These are phyloP conservation scores for Pontoporia blainvillei DNA, from an alignment of 2,113 vertebrate genomes.

Conservation along the genomic window DNA sequence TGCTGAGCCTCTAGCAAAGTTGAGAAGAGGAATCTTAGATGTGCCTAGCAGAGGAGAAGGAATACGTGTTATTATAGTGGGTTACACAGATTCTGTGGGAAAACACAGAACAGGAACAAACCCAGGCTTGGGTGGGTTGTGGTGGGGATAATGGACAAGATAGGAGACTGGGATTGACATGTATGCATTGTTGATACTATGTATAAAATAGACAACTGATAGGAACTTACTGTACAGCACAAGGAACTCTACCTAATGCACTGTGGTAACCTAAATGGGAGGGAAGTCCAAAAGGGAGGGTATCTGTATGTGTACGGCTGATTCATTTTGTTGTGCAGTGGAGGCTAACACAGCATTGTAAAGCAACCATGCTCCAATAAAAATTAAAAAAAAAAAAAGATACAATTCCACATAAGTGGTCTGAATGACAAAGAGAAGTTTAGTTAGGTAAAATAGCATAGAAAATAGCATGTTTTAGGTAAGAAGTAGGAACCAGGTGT, in stretches of 20 bases:
- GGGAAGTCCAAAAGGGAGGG: no score
- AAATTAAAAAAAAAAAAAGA: no score
- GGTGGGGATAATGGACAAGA: not conserved
- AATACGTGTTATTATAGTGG: not conserved
- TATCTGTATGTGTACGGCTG: no score
- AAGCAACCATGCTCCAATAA: no score
- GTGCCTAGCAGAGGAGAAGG: not conserved
- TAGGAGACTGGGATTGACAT: no score
- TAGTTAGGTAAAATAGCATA: not conserved
- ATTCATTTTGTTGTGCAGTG: no score
- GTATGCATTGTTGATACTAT: no score
- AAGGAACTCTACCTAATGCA: no score
- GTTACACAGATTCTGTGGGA: not conserved
- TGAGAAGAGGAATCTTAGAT: not conserved
- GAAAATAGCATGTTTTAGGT: not conserved
- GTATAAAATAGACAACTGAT: no score
- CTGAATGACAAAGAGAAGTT: not conserved
- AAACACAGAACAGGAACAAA: not conserved
- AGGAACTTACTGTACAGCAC: no score
- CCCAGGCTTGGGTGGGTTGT: not conserved
- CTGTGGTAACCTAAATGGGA: no score
- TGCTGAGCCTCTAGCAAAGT: not conserved
- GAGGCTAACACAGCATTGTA: no score
- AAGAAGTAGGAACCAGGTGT: not conserved
- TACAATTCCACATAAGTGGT: not conserved